Evolutionary conservation across 2,888 invertebrate genomes (phyloP).

Genomic region (Rhodophaea formosa): DNA sequence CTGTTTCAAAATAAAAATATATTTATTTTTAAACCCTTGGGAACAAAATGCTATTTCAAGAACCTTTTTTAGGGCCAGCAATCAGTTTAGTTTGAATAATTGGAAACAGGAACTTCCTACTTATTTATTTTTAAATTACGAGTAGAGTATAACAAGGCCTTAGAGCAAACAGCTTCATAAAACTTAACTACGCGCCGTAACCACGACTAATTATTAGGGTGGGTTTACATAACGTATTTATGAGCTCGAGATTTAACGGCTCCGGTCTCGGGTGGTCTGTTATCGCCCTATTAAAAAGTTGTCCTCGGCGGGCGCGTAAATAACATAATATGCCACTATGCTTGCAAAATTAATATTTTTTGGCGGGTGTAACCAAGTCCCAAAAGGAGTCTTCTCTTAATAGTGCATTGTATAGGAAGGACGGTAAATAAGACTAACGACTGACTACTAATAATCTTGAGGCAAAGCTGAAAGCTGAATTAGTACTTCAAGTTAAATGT

Average conservation of each 20-base stretch:
- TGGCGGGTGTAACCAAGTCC: too few species aligned
- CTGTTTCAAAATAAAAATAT: too few species aligned
- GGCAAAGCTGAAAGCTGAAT: too few species aligned
- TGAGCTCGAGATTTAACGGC: conserved; percentile 77
- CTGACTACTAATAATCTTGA: too few species aligned
- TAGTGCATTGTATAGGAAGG: too few species aligned
- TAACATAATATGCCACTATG: conserved; percentile 58
- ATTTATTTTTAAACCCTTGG: too few species aligned
- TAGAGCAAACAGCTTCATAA: conserved; percentile 58
- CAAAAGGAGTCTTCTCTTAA: too few species aligned
- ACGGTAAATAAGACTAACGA: too few species aligned
- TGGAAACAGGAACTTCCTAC: neutral
- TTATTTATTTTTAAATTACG: neutral
- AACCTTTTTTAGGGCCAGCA: too few species aligned
- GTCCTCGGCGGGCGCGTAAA: conserved; percentile 75
- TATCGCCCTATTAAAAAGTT: conserved; percentile 80
- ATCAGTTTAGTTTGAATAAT: too few species aligned
- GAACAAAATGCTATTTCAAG: too few species aligned
- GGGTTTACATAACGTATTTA: conserved; percentile 81
- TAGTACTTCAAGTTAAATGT: too few species aligned
- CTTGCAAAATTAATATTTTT: conserved; percentile 8
- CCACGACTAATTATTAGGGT: conserved; percentile 80
- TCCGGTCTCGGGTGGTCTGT: conserved; percentile 76
- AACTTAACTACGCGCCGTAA: conserved; percentile 77
- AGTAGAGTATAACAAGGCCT: conserved; percentile 5